These are phyloP conservation scores for Rhagonycha fulva DNA, from an alignment of 2,888 invertebrate genomes.

Conservation along the genomic window DNA sequence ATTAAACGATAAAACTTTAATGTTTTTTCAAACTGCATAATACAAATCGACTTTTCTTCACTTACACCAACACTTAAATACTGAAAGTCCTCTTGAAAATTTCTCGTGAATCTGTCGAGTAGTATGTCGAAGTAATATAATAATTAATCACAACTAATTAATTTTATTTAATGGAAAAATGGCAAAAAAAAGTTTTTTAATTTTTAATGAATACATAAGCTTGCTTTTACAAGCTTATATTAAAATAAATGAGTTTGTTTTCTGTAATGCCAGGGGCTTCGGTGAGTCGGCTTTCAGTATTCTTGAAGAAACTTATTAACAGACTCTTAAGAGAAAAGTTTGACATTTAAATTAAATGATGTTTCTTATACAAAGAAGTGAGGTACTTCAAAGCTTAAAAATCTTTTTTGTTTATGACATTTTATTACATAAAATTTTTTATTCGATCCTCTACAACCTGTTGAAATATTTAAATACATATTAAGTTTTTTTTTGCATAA, in stretches of 20 bases:
- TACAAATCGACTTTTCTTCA: not conserved
- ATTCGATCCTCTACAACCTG: not conserved
- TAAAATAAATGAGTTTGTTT: constrained; percentile 18
- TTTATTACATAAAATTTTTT: not conserved
- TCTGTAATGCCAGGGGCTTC: constrained; percentile 1
- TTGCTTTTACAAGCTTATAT: constrained; percentile 8
- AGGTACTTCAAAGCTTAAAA: constrained; percentile 3
- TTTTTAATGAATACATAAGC: constrained; percentile 11
- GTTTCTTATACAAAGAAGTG: constrained; percentile 7
- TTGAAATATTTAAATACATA: not conserved
- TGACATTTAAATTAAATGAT: constrained; percentile 16
- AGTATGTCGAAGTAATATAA: not conserved
- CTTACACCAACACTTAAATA: not conserved
- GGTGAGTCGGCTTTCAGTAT: constrained; percentile 6
- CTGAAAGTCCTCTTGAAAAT: not conserved
- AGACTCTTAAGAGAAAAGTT: constrained; percentile 17
- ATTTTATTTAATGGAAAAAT: not conserved
- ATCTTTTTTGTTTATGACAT: constrained; percentile 5
- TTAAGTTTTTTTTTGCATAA: not conserved
- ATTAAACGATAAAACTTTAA: not conserved
- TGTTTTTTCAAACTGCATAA: not conserved
- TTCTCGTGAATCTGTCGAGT: not conserved
- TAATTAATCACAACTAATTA: not conserved
- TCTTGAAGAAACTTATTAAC: constrained; percentile 12
- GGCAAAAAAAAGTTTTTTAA: not conserved